Evolutionary conservation across 2,888 invertebrate genomes (phyloP).

Genomic region (Chrysotoxum bicinctum): DNA sequence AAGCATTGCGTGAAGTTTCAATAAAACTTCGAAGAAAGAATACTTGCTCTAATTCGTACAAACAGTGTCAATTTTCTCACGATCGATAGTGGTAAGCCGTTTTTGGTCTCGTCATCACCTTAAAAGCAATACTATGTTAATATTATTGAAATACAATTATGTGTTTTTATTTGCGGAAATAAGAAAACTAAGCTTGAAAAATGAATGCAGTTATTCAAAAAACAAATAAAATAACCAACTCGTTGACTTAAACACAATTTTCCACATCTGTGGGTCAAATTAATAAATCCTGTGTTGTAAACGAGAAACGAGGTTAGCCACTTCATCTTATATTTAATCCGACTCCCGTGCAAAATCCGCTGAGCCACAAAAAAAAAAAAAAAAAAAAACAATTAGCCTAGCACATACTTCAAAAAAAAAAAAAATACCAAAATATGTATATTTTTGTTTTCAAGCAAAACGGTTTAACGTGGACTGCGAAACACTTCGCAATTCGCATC

Average conservation of each 20-base stretch:
- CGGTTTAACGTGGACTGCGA: constrained; percentile 30
- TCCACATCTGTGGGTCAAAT: constrained; percentile 57
- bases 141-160: no score
- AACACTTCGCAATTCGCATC: constrained; percentile 48
- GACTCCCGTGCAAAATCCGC: constrained; percentile 61
- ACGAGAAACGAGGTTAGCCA: constrained; percentile 24
- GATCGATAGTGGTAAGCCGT: no score
- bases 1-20: no score
- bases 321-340: constrained; percentile 57
- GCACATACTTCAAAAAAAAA: constrained; percentile 50
- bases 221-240: background rate
- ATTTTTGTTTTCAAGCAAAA: constrained; percentile 30
- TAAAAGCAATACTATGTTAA: no score
- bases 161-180: no score
- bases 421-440: background rate
- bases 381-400: constrained; percentile 62
- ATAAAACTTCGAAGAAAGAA: no score
- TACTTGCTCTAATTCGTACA: no score
- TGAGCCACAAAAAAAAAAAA: constrained; percentile 40
- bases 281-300: constrained; percentile 53
- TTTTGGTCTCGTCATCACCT: no score
- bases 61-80: no score
- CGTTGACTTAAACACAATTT: constrained; percentile 24
- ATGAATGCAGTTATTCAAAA: no score
- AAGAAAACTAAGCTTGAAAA: no score